Base-by-base conservation (phyloP, 2,113 vertebrate genomes). In the Tympanuchus pallidicinctus region DNA sequence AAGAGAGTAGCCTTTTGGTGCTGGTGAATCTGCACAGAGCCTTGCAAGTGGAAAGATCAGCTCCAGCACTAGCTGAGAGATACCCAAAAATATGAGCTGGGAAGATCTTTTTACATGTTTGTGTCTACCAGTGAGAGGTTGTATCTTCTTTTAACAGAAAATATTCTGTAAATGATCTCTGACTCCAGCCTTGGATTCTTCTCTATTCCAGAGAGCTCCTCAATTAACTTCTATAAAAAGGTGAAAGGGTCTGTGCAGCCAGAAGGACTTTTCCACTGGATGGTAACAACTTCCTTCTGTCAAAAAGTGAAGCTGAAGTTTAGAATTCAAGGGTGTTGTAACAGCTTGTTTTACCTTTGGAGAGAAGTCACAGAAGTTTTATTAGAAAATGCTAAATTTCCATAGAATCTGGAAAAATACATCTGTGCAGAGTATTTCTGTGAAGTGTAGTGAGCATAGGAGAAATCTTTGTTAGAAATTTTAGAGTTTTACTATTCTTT, bases 21-120 rank as follows among this genome's bases (percentile, higher is more conserved):
- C 42, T 45, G 50, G 8, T 60, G 47, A 28, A 13, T 61, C 9
- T 67, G 15, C 2, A 7, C 43, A 30, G 20, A 13, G 6, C 6
- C 17, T 81, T 36, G 15, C 27, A 40, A 69, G 36, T 47, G 27
- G 61, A n/a, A 82, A 42, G 17, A 38, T 79, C 24, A 79, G 32
- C 28, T 17, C 32, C 20, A 47, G 4, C 40, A 27, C 18, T 60
- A 6, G n/a, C n/a, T 56, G 24, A 57, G 59, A 52, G n/a, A 40
- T 11, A 70, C 73, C 20, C 56, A 43, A 56, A 88, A 77, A 40
- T 22, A 32, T 0, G 0, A 1, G 6, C 59, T 73, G 34, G 4
- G 18, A 69, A 12, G 3, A 6, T 80, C 12, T 57, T 86, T 79
- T 18, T 20, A 16, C 13, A 12, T n/a, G 42, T 28, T 30, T 83